phyloP scores from a whole-genome alignment of 2,888 invertebrate species.

The Autographa pulchrina region DNA sequence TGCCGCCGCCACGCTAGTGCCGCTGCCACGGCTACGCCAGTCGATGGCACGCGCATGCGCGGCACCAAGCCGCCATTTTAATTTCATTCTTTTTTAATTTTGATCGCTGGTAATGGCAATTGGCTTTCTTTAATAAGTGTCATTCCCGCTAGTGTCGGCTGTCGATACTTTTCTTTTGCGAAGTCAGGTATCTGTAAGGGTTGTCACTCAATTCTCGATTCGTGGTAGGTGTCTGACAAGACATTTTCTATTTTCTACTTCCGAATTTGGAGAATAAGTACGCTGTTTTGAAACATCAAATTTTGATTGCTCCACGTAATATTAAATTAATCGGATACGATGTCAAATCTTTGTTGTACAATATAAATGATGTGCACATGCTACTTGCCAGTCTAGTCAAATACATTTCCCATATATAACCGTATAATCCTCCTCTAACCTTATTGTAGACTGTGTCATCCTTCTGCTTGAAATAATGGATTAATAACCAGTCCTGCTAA shows the following conservation, averaged over 20 bases:
- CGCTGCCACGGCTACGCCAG: conserved; percentile 46
- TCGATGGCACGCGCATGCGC: conserved; percentile 74
- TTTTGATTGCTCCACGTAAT: too few relatives aligned
- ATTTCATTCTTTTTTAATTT: conserved; percentile 54
- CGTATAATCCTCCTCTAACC: neutral
- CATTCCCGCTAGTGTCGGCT: conserved; percentile 16
- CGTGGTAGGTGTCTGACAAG: too few relatives aligned
- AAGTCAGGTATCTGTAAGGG: neutral
- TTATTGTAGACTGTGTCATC: conserved; percentile 28
- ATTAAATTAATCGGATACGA: too few relatives aligned
- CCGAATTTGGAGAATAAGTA: too few relatives aligned
- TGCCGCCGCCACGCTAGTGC: conserved; percentile 35
- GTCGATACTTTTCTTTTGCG: neutral
- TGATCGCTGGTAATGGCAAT: conserved; percentile 45
- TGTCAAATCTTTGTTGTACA: too few relatives aligned
- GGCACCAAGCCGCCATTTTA: conserved; percentile 57
- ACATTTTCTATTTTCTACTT: too few relatives aligned
- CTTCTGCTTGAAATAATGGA: conserved; percentile 40
- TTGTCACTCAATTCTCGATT: conserved; percentile 5
- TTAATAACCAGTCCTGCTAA: conserved; percentile 41
- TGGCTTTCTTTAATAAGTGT: conserved; percentile 39
- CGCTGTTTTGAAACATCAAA: too few relatives aligned
- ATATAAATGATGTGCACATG: too few relatives aligned
- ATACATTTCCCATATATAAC: too few relatives aligned
- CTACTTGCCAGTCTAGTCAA: too few relatives aligned